Evolutionary conservation across 1,140 invertebrate genomes (phyloP).

Genomic region (Pogonomyrmex californicus): DNA sequence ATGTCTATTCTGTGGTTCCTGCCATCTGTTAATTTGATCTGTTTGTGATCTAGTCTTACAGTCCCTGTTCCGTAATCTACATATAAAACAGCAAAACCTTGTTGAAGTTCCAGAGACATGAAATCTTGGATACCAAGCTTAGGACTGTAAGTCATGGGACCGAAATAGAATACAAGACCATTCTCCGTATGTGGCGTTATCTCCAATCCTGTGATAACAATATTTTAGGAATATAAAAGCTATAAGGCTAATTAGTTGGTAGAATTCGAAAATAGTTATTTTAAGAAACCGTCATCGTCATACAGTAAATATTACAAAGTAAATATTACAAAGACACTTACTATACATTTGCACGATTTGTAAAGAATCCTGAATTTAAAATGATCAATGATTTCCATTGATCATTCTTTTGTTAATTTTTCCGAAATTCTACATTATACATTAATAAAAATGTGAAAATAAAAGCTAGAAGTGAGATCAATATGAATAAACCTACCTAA

Average conservation of each 20-base stretch:
- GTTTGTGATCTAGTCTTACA: constrained; percentile 90
- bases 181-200: constrained; percentile 91
- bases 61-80: constrained; percentile 97
- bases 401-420: too few species aligned
- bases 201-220: constrained; percentile 88
- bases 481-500: constrained; percentile 82
- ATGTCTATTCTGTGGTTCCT: constrained; percentile 94
- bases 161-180: constrained; percentile 97
- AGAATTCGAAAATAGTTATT: too few species aligned
- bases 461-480: background rate
- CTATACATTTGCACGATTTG: too few species aligned
- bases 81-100: constrained; percentile 94
- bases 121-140: constrained; percentile 93
- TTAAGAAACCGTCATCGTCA: too few species aligned
- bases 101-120: constrained; percentile 95
- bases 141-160: constrained; percentile 91
- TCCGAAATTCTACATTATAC: too few species aligned
- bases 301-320: too few species aligned
- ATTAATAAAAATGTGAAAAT: constrained; percentile 7
- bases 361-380: too few species aligned
- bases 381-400: too few species aligned
- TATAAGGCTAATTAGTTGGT: too few species aligned
- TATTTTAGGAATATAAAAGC: too few species aligned
- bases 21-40: constrained; percentile 92
- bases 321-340: too few species aligned